Percentiles rank a stretch among this genome's conserved stretches.
Evolutionary conservation across 2,888 invertebrate genomes (phyloP).

Genomic region (Terebella lapidaria): DNA sequence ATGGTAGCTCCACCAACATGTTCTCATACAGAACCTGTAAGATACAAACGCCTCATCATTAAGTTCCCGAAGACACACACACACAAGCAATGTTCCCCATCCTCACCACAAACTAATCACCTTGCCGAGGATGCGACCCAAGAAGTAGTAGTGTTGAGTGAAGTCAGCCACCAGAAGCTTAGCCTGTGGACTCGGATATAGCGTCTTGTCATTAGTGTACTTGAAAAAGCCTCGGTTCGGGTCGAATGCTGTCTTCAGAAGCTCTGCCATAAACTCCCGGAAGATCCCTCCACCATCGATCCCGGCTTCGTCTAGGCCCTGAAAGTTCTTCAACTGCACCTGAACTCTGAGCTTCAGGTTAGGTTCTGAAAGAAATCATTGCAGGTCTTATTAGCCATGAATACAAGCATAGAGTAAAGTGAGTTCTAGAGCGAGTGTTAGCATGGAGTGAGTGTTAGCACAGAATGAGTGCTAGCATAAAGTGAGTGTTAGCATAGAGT

Average conservation of each 20-base stretch:
- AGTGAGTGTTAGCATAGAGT: too few species aligned
- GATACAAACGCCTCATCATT: not conserved
- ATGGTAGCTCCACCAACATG: slow-evolving; percentile 84
- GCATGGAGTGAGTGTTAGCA: too few species aligned
- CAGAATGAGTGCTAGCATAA: too few species aligned
- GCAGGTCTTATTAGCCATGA: too few species aligned
- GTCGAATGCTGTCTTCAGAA: slow-evolving; percentile 89
- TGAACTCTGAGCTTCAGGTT: slow-evolving; percentile 79
- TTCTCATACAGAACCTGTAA: slow-evolving; percentile 86
- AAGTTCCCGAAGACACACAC: not conserved
- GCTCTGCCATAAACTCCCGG: slow-evolving; percentile 88
- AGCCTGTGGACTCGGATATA: slow-evolving; percentile 94
- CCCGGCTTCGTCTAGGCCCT: slow-evolving; percentile 90
- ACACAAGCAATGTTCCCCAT: not conserved
- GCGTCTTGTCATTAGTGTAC: slow-evolving; percentile 80
- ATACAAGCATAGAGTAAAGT: too few species aligned
- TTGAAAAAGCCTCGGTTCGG: slow-evolving; percentile 91
- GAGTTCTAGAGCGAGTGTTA: too few species aligned
- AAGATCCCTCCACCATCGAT: slow-evolving; percentile 97
- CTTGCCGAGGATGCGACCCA: slow-evolving; percentile 90
- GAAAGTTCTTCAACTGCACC: slow-evolving; percentile 83
- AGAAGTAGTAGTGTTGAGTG: slow-evolving; percentile 85
- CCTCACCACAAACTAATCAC: slow-evolving; percentile 49
- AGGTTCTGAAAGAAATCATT: slow-evolving; percentile 62
- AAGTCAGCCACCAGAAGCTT: slow-evolving; percentile 75